Percentiles rank a stretch among this genome's conserved stretches.
Evolutionary conservation across 2,797 vertebrate genomes (phyloP).

Genomic region (Sebastes miniatus): DNA sequence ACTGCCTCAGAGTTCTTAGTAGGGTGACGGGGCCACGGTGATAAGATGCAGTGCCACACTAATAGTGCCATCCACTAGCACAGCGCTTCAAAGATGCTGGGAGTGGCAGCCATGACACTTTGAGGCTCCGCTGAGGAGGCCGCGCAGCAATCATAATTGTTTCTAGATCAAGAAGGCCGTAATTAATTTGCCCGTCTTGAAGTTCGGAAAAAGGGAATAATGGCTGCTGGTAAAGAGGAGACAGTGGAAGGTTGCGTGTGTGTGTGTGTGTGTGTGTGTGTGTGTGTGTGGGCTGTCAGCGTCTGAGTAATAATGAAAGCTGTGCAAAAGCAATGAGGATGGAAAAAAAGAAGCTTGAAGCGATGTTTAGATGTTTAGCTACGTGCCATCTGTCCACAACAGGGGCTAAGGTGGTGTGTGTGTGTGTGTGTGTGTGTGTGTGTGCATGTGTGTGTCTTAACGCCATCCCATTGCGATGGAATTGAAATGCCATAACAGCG

Average conservation of each 20-base stretch:
- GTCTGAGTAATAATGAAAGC: constrained; percentile 39
- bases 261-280: neutral
- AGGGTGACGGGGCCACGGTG: constrained; percentile 57
- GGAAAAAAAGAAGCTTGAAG: constrained; percentile 18
- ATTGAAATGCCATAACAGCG: constrained; percentile 74
- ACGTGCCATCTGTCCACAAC: constrained; percentile 42
- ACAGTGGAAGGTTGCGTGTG: constrained; percentile 22
- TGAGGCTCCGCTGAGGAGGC: constrained; percentile 67
- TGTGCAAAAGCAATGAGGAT: constrained; percentile 40
- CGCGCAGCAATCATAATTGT: constrained; percentile 74
- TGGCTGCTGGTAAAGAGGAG: constrained; percentile 52
- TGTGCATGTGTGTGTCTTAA: constrained; percentile 35
- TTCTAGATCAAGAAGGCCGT: constrained; percentile 81
- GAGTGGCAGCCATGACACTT: constrained; percentile 70
- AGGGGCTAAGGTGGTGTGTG: constrained; percentile 37
- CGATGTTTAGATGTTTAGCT: constrained; percentile 52
- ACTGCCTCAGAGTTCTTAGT: constrained; percentile 55
- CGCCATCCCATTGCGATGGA: constrained; percentile 64
- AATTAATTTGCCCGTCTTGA: constrained; percentile 82
- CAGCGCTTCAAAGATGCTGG: constrained; percentile 67
- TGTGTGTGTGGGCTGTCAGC: neutral
- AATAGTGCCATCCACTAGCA: constrained; percentile 66
- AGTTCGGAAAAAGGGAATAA: constrained; percentile 62
- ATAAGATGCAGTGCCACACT: constrained; percentile 66
- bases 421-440: neutral